These are phyloP conservation scores for Corythaeola cristata DNA, from an alignment of 2,113 vertebrate species.

Conservation along the genomic window DNA sequence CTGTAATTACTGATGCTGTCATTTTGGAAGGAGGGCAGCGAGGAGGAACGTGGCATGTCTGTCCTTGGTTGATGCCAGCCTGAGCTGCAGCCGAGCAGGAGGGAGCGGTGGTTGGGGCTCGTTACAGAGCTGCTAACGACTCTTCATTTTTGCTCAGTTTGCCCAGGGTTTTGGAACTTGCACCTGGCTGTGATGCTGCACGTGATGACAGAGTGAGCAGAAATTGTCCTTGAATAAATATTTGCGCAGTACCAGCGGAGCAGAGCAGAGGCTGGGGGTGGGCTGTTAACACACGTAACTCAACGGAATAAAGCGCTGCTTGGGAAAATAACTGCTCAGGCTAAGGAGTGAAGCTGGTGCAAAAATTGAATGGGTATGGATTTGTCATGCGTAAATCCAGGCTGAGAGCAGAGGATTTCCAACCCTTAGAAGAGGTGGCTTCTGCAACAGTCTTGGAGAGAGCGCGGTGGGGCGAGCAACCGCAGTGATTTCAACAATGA, in stretches of 20 bases:
- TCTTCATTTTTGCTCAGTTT: no score
- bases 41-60: rapidly evolving
- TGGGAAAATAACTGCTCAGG: not conserved
- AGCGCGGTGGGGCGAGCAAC: not conserved
- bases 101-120: not conserved
- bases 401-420: not conserved
- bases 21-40: not conserved
- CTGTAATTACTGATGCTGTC: rapidly evolving
- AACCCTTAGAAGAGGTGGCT: not conserved
- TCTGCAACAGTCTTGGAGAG: not conserved
- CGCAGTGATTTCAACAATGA: rapidly evolving
- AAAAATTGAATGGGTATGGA: not conserved
- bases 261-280: not conserved
- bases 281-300: no score
- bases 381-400: not conserved
- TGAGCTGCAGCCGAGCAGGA: not conserved
- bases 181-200: not conserved
- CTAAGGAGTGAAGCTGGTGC: not conserved
- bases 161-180: not conserved
- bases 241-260: rapidly evolving
- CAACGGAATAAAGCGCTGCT: rapidly evolving
- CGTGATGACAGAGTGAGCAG: not conserved
- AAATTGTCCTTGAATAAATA: not conserved
- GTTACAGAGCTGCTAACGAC: not conserved
- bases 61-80: not conserved